These are phyloP conservation scores for Seriola quinqueradiata DNA, from an alignment of 2,113 vertebrate species.

Conservation along the genomic window DNA sequence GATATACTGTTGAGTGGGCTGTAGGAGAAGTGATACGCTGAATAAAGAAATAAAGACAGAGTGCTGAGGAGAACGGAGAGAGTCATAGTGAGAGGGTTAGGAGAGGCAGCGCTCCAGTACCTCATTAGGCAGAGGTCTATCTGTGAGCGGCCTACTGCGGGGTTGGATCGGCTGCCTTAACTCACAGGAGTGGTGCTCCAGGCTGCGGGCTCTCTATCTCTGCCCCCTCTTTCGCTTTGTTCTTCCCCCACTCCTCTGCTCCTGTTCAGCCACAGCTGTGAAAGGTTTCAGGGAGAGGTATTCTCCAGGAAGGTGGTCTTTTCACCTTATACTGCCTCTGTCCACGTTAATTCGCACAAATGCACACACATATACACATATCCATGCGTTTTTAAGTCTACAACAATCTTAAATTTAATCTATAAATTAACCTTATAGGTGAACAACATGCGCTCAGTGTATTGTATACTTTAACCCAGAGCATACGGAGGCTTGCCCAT, in stretches of 20 bases:
- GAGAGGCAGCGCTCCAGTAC: conserved; percentile 58
- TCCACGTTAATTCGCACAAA: conserved; percentile 15
- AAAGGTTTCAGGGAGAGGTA: conserved; percentile 45
- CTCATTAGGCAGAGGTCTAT: conserved; percentile 73
- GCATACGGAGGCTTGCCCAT: conserved; percentile 43
- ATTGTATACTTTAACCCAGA: conserved; percentile 34
- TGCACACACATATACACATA: neutral
- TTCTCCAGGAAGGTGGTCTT: conserved; percentile 55
- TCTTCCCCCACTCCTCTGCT: conserved; percentile 51
- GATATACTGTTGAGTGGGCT: conserved; percentile 66
- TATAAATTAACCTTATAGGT: neutral
- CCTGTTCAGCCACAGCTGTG: conserved; percentile 37
- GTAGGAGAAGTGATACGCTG: conserved; percentile 54
- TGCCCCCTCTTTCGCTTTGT: conserved; percentile 57
- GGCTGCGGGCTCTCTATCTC: conserved; percentile 47
- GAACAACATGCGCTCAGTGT: conserved; percentile 17
- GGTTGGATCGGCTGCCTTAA: conserved; percentile 58
- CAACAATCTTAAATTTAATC: neutral
- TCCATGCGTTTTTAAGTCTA: neutral
- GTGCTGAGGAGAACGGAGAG: conserved; percentile 59
- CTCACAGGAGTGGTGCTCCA: conserved; percentile 61
- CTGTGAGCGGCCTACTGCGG: conserved; percentile 57
- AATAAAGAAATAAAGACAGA: conserved; percentile 60
- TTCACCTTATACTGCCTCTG: conserved; percentile 25
- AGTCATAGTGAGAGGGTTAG: conserved; percentile 57